phyloP scores from a whole-genome alignment of 2,113 vertebrate species.

The Sphaerodactylus townsendi region DNA sequence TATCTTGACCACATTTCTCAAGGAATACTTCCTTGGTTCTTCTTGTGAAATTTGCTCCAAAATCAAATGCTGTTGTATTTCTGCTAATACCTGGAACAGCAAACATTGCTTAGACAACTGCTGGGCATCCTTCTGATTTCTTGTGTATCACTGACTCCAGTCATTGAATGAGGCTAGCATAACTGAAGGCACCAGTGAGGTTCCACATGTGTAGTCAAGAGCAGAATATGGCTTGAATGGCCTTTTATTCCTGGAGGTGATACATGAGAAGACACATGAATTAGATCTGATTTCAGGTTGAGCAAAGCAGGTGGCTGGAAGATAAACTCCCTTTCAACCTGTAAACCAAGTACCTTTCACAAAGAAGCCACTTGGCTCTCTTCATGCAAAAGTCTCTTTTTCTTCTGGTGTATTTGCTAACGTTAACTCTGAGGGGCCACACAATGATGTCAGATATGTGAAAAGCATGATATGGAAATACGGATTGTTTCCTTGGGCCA shows the following conservation, averaged over 20 bases:
- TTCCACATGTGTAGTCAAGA: conserved; percentile 10
- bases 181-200: neutral
- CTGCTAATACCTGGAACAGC: neutral
- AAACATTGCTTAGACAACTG: neutral
- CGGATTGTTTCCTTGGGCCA: neutral
- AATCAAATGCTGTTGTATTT: neutral
- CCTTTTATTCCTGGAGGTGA: neutral
- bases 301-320: conserved; percentile 5
- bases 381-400: neutral
- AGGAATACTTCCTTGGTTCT: neutral
- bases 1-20: neutral
- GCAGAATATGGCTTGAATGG: neutral
- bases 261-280: conserved; percentile 10
- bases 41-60: neutral
- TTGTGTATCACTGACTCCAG: neutral
- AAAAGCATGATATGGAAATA: neutral
- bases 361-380: neutral
- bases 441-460: neutral
- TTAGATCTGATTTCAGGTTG: conserved; percentile 5
- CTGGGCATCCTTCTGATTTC: neutral
- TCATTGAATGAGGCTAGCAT: neutral
- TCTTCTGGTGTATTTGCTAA: neutral
- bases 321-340: conserved; percentile 8
- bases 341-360: neutral
- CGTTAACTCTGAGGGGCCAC: neutral